Base-by-base conservation (phyloP, 2,113 vertebrate species). In the Lichenostomus cassidix region DNA sequence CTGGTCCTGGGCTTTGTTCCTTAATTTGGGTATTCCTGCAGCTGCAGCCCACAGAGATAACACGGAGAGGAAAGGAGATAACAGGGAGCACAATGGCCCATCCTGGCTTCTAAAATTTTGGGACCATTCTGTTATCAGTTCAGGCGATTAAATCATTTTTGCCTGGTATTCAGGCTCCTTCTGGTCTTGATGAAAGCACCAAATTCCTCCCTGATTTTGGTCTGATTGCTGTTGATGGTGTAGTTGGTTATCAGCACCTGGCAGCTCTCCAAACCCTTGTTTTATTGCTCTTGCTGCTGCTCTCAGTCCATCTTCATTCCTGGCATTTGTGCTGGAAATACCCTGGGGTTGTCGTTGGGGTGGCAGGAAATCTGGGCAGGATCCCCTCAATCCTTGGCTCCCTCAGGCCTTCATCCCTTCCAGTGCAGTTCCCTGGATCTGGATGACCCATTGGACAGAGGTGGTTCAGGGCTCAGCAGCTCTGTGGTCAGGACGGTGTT, bases 401-500 rank as follows among this genome's bases (percentile, higher is more conserved):
- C 29, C 25, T 20, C n/a, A 9, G 1, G 25, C 8, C 42, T 56
- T 42, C 8, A 12, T 56, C 68, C 56, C 27, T 44, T 16, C 63
- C 22, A 12, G 10, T 23, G 52, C 15, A 5, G 52, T 24, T 21
- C n/a, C 22, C 52, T 33, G 37, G 5, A 8, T 8, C 44, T 70
- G 69, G 49, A 21, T 0, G 8, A 58, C 4, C 11, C 10, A 44
- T 20, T 2, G 56, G 46, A 4, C 50, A 13, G n/a, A 2, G 0
- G 0, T 9, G 33, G 33, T 27, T 31, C 76, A 12, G 21, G 50
- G 33, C 52, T 70, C 27, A 10, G 31, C n/a, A 47, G 10, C 6
- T 37, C 1, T 0, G 5, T 35, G 90, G 52, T 6, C 29, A 9
- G 35, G 42, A 67, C 33, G 12, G 47, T 2, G 74, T 85, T 94